Evolutionary conservation across 2,888 invertebrate genomes (phyloP), one percentile per base, ranked within the genome.

Genomic region (Colletes collaris): DNA sequence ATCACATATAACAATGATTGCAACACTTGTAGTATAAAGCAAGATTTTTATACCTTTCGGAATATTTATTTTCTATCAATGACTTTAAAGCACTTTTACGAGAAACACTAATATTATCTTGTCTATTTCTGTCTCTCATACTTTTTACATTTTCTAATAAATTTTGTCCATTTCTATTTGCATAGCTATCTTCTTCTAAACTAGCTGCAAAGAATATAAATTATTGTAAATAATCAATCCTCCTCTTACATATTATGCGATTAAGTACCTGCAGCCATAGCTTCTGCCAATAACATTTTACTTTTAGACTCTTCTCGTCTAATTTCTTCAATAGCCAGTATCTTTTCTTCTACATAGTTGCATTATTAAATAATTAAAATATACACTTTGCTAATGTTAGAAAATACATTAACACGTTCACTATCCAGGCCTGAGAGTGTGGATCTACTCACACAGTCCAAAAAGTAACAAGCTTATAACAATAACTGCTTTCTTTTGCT

Each of bases 311-410:
- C 92, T 78, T 93, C 92, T 8, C 91, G 84, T 11, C 92, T 91
- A 76, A 93, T 92, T 86, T 92, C 92, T 81, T 93, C 93, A 16
- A 93, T 92, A 5, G 93, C 93, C n/a, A 90, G 83, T 79, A 93
- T 85, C 75, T 92, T 92, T 75, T 91, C 92, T 49, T 92, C 90
- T 84, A 46, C 67, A 84, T 75, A 70, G 59, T 76, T 63, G 52
- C 62, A 79, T 68, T 44, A 63, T 53, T 7, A 3, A 55, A 59
- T 55, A 53, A 70, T 49, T 50, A 11, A 53, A 5, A 0, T 10
- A 49, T n/a, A 10, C 3, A 52, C 16, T 46, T 13, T 13, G 27
- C 4, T 37, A 19, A 37, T 46, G 8, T 55, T 13, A 56, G 8
- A 56, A 44, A 37, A 53, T 52, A 19, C 49, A 46, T 46, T 46